Evolutionary conservation across 2,888 invertebrate species (phyloP), one percentile per base, ranked within the genome.

Genomic region (Portevinia maculata): DNA sequence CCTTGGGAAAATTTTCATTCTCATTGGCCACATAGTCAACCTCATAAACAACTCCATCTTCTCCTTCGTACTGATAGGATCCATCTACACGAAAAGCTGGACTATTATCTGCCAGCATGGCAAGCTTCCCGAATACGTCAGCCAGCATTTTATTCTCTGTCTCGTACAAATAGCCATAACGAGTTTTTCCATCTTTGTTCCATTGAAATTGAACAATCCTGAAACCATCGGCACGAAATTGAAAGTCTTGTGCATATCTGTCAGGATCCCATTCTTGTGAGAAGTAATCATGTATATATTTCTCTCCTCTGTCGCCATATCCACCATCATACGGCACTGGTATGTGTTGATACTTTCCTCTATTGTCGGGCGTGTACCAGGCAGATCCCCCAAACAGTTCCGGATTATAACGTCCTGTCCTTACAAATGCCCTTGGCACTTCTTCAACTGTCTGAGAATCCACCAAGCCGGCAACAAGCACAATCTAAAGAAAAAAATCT

Each of bases 51-150:
- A 89, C 88, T 53, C 91, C 91, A 85, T 92, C 92, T 32, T 93
- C 92, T 1, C 93, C 94, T 3, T 93, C 91, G 87, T 93, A 94
- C 86, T 93, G 92, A 87, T 92, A 94, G 86, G 93, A 93, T 21
- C 93, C 94, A 3, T 69, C 85, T 85, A 67, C 67, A 0, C 62
- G 46, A 57, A 59, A 44, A 1, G 74, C 46, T 9, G 71, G 48
- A 8, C 24, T 60, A 9, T 41, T 70, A 15, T 79, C 78, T 19
- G 37, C 44, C 21, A 75, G 7, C 21, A 15, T 57, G 0, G 65
- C 52, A 24, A 84, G 8, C 59, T 62, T 79, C 11, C 41, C 69
- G 1, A 73, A 52, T 52, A 92, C 92, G 19, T 89, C 79, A 8
- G 91, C 92, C 30, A 83, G 79, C 85, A 92, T 92, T 34, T 92